These are phyloP conservation scores for Actinemys pallida DNA, from an alignment of 2,113 vertebrate species.

Conservation along the genomic window DNA sequence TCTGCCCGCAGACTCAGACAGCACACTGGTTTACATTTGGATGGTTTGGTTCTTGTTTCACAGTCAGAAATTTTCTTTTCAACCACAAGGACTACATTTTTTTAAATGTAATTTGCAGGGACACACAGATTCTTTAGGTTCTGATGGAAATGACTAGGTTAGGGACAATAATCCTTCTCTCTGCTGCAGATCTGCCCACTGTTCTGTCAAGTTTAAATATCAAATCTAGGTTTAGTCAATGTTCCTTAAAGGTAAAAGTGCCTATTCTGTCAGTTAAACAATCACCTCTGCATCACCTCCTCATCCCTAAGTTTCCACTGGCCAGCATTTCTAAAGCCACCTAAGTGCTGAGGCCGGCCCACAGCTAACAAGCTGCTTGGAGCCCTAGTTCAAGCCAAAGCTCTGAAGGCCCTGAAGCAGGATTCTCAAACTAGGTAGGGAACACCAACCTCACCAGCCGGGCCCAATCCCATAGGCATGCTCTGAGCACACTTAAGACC, in stretches of 20 bases:
- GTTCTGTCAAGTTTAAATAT: not conserved
- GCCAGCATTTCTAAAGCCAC: not conserved
- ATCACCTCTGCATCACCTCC: not conserved
- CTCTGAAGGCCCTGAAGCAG: not conserved
- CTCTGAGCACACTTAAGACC: not conserved
- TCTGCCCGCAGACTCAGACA: constrained; percentile 7
- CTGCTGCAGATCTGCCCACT: not conserved
- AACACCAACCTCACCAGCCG: not conserved
- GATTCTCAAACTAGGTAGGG: not conserved
- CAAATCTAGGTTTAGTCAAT: not conserved
- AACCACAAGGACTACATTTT: constrained; percentile 7
- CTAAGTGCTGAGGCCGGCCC: not conserved
- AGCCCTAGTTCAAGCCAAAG: not conserved
- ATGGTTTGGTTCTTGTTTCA: not conserved
- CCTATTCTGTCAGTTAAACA: not conserved
- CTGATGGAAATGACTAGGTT: not conserved
- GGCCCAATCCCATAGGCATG: not conserved
- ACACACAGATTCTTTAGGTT: not conserved
- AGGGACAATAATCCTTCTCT: not conserved
- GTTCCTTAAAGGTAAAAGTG: not conserved
- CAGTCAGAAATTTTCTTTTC: not conserved
- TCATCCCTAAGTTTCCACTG: not conserved
- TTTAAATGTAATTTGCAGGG: not conserved
- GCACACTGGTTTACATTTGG: not conserved
- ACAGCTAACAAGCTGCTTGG: not conserved